Percentiles rank a stretch among this genome's conserved stretches.
These are phyloP conservation scores for Himalopsyche japonica DNA, from an alignment of 2,888 invertebrate species.

Conservation along the genomic window DNA sequence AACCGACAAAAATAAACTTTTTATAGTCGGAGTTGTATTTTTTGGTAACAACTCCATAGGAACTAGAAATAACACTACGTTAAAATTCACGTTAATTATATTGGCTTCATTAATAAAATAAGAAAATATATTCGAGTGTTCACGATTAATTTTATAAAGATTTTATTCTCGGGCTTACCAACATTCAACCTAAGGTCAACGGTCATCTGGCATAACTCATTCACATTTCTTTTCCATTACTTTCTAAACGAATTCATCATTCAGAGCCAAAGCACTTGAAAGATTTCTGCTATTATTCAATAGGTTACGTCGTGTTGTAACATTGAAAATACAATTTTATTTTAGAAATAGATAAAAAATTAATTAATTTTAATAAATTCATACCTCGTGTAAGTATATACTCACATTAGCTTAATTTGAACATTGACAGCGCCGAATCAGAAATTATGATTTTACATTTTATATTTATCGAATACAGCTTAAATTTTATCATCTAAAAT, in stretches of 20 bases:
- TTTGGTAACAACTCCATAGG: too few species aligned
- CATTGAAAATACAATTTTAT: background rate
- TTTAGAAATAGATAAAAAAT: background rate
- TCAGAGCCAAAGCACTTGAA: background rate
- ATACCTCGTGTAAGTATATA: background rate
- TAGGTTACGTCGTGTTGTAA: background rate
- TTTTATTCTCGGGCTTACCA: too few species aligned
- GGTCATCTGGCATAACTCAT: background rate
- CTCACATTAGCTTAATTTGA: background rate
- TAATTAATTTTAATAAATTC: background rate
- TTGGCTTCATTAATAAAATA: too few species aligned
- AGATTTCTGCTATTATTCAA: background rate
- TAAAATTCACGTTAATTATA: too few species aligned
- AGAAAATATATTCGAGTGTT: too few species aligned
- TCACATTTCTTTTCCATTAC: background rate
- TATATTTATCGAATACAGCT: too few species aligned
- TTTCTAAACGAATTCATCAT: background rate
- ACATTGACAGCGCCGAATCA: background rate
- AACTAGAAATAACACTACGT: too few species aligned
- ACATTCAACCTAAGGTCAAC: background rate
- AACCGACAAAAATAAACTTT: too few species aligned
- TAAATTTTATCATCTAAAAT: too few species aligned
- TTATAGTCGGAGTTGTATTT: too few species aligned
- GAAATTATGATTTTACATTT: background rate
- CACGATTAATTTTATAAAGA: too few species aligned